phyloP scores from a whole-genome alignment of 2,888 invertebrate species.

The Ophioninae sp. region DNA sequence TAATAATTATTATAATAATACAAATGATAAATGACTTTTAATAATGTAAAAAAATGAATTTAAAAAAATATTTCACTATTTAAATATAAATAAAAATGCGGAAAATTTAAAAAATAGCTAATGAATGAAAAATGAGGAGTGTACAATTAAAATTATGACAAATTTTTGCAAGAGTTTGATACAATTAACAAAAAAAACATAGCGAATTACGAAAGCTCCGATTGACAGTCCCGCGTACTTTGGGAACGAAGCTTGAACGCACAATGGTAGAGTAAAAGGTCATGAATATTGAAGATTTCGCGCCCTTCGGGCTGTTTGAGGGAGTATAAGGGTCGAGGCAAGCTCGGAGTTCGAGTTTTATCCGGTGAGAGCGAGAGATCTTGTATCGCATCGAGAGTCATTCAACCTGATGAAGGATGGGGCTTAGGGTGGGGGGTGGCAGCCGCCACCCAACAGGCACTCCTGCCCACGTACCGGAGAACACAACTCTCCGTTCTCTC shows the following conservation, averaged over 20 bases:
- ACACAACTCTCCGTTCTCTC: slow-evolving; percentile 4
- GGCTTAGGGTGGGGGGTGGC: slow-evolving; percentile 16
- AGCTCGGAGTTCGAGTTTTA: slow-evolving; percentile 28
- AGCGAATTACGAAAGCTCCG: neutral
- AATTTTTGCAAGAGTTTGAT: neutral
- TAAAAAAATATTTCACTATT: no score
- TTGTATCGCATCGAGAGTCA: slow-evolving; percentile 59
- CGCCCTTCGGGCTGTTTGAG: slow-evolving; percentile 17
- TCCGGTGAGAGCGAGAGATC: slow-evolving; percentile 39
- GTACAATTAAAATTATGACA: no score
- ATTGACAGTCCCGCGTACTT: no score
- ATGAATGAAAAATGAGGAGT: no score
- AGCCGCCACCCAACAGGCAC: neutral
- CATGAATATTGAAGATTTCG: slow-evolving; percentile 24
- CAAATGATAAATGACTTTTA: no score
- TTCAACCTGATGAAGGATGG: slow-evolving; percentile 39
- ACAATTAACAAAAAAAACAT: neutral
- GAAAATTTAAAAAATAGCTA: no score
- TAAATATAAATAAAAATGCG: no score
- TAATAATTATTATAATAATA: no score
- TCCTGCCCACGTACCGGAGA: slow-evolving; percentile 8
- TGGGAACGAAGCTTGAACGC: neutral
- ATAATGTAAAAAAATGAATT: no score
- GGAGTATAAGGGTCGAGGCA: neutral
- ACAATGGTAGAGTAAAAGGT: slow-evolving; percentile 40